Evolutionary conservation across 2,797 vertebrate genomes (phyloP).

Genomic region (Mormyrops attenuatus): DNA sequence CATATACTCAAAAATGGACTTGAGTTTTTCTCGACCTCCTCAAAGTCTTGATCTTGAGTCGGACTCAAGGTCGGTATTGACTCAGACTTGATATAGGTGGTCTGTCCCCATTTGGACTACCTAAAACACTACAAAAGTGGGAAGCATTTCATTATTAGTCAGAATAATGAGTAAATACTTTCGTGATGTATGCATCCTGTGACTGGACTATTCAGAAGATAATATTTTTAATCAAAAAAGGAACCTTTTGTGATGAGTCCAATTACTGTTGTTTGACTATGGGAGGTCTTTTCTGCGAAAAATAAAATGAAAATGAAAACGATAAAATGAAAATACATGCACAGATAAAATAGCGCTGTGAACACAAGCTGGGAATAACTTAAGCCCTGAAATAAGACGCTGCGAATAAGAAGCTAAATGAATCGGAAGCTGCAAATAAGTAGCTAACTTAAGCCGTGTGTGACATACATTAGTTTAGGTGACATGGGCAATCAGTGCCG

Average conservation of each 20-base stretch:
- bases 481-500: not conserved
- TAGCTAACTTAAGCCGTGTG: not conserved
- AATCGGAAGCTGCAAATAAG: not conserved
- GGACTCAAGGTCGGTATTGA: not conserved
- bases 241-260: constrained; percentile 73
- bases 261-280: constrained; percentile 61
- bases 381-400: too few relatives aligned
- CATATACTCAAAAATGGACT: not conserved
- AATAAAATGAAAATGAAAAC: not conserved
- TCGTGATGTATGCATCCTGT: not conserved
- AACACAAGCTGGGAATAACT: not conserved
- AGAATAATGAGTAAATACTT: not conserved
- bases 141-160: not conserved
- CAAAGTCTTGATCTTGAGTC: not conserved
- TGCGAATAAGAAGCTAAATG: not conserved
- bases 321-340: not conserved
- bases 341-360: not conserved
- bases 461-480: not conserved
- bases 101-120: not conserved
- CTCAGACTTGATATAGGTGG: not conserved
- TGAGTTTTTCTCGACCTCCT: not conserved
- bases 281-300: not conserved
- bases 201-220: not conserved
- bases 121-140: not conserved
- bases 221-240: constrained; percentile 53